Evolutionary conservation across 2,888 invertebrate species (phyloP).

Genomic region (Noctua comes): DNA sequence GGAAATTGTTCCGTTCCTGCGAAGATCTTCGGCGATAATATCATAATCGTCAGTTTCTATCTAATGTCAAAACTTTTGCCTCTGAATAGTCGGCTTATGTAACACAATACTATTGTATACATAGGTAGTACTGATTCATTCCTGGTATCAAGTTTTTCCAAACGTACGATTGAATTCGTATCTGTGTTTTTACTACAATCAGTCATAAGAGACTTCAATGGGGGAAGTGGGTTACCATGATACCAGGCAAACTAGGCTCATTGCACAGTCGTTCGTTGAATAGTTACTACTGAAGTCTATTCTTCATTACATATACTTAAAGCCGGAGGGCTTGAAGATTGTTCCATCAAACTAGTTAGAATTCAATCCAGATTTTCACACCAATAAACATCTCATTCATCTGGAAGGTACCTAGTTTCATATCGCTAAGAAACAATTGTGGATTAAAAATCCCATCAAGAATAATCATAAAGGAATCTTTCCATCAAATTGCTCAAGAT

Average conservation of each 20-base stretch:
- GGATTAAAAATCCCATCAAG: conserved; percentile 44
- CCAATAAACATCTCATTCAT: not conserved
- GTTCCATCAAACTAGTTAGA: not conserved
- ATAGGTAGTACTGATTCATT: conserved; percentile 13
- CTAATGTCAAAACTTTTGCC: conserved; percentile 20
- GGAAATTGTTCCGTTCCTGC: conserved; percentile 27
- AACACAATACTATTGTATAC: conserved; percentile 18
- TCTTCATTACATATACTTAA: not conserved
- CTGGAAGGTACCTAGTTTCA: not conserved
- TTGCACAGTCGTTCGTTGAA: not conserved
- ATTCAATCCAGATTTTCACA: conserved; percentile 34
- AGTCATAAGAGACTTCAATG: conserved; percentile 11
- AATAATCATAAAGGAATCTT: conserved; percentile 49
- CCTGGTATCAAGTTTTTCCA: conserved; percentile 31
- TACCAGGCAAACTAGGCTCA: not conserved
- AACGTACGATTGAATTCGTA: conserved; percentile 8
- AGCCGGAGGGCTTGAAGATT: not conserved
- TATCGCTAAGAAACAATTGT: conserved; percentile 41
- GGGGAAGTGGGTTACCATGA: conserved; percentile 35
- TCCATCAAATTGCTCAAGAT: conserved; percentile 53
- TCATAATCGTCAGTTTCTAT: conserved; percentile 12
- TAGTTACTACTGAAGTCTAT: too few species aligned
- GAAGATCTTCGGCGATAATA: conserved; percentile 29
- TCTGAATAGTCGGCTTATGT: conserved; percentile 24
- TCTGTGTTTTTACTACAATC: conserved; percentile 30